These are phyloP conservation scores for Andrena flavipes DNA, from an alignment of 2,888 invertebrate genomes.

Conservation along the genomic window DNA sequence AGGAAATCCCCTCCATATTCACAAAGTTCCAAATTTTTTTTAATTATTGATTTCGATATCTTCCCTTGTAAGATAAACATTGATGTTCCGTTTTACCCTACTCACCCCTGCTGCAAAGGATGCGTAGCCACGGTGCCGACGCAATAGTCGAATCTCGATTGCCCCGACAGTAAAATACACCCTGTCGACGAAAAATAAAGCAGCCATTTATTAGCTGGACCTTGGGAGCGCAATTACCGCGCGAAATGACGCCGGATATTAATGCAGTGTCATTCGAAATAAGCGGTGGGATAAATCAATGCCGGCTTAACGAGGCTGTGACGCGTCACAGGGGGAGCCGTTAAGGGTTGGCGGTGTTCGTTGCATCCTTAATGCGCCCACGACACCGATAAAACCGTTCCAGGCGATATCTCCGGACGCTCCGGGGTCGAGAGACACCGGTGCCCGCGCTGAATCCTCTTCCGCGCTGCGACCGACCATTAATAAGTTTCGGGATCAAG, in stretches of 20 bases:
- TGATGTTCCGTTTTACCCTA: too few relatives aligned
- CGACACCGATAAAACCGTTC: slow-evolving; percentile 44
- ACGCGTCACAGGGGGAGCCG: slow-evolving; percentile 38
- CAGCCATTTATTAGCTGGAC: slow-evolving; percentile 25
- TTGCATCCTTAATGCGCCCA: slow-evolving; percentile 49
- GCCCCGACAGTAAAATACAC: slow-evolving; percentile 26
- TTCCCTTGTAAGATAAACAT: too few relatives aligned
- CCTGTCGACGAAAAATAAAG: slow-evolving; percentile 11
- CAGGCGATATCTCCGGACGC: slow-evolving; percentile 33
- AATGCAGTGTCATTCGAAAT: slow-evolving; percentile 51
- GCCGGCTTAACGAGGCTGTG: slow-evolving; percentile 47
- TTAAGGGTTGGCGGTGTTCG: slow-evolving; percentile 8
- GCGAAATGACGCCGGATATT: slow-evolving; percentile 40
- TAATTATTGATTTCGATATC: too few relatives aligned
- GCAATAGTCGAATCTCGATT: neutral
- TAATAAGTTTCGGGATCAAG: slow-evolving; percentile 70
- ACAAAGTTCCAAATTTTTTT: too few relatives aligned
- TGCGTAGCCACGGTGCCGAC: neutral
- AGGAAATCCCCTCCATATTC: too few relatives aligned
- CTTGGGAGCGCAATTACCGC: slow-evolving; percentile 39
- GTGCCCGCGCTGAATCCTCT: slow-evolving; percentile 2
- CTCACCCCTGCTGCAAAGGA: too few relatives aligned
- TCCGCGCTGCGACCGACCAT: slow-evolving; percentile 54
- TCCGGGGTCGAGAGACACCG: slow-evolving; percentile 33
- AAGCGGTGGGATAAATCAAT: slow-evolving; percentile 52